Evolutionary conservation across 64 coral and sea anemone genomes (phyloP), one percentile per base, ranked within the genome.

Genomic region (Hydrozoanthus tunicans): DNA sequence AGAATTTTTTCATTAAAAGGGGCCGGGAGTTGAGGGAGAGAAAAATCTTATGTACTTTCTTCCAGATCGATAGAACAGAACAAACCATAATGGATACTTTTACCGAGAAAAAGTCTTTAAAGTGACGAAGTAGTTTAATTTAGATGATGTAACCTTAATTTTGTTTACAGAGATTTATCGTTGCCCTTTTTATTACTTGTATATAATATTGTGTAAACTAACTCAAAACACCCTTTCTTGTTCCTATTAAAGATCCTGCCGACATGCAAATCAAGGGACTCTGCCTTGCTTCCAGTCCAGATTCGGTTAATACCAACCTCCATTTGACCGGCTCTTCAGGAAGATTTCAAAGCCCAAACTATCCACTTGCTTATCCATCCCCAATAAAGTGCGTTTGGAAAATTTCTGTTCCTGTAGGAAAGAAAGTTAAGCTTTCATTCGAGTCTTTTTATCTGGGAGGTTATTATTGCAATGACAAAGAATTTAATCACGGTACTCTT

Each of bases 331-430:
- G 73, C 43, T 80, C 56, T 1, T 26, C 54, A 8, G 78, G 78
- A 58, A 10, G 78, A 17, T 58, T 80, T 20, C 53, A 80, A 80
- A 80, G 53, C 17, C 78, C 78, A 4, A 80, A 80, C 78, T 80
- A 80, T 53, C 78, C 78, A 14, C 54, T 80, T 14, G 15, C 23
- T 10, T 80, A 58, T 58, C 78, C 78, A 8, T 72, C 6, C 24
- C 69, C 69, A 25, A 72, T 72, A 7, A 72, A 72, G 3, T 75
- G 72, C 11, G 8, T 73, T 4, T 73, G 70, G 70, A 73, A 73
- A 73, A 73, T 73, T 8, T 24, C 70, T 73, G 70, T 75, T 43
- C 72, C 72, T 27, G 11, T 0, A 6, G 72, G 72, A 68, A 68
- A 68, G 11, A 8, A n/a, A 68, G 11, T 68, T n/a, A 68, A 68